Conservation (phyloP, 2,113 vertebrate genomes). For the Notiomystis cincta region DNA sequence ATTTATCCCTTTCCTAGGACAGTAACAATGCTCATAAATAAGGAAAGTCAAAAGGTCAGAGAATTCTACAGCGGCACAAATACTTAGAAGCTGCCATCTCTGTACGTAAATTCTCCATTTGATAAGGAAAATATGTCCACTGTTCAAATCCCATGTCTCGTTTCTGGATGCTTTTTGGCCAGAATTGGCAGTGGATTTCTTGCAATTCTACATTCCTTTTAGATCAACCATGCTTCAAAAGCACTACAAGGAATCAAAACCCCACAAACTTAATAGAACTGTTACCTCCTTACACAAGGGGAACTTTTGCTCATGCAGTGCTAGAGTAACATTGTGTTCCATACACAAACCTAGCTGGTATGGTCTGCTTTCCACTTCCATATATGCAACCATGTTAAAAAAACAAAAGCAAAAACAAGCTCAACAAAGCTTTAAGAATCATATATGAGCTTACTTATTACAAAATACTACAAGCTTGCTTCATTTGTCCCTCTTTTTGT, state of each 20-base stretch:
- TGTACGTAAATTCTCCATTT: neutral
- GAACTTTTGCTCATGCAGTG: neutral
- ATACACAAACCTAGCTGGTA: neutral
- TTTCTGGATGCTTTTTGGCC: neutral
- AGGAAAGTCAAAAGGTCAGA: neutral
- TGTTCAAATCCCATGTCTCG: neutral
- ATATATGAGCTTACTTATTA: neutral
- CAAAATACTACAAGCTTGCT: neutral
- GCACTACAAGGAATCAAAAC: neutral
- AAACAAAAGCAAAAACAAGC: neutral
- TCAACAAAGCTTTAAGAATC: neutral
- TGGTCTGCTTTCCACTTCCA: neutral
- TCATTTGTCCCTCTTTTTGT: neutral
- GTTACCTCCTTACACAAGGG: neutral
- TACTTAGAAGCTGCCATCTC: neutral
- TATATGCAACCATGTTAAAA: neutral
- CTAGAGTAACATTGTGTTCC: neutral
- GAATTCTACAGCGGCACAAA: neutral
- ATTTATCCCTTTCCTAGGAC: neutral
- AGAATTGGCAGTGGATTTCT: neutral
- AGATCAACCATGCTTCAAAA: neutral
- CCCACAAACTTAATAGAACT: neutral
- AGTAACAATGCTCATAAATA: neutral
- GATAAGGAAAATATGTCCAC: neutral
- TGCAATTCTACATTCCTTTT: neutral